Conservation (phyloP, 2,797 vertebrate species). For the Saxicola maurus region DNA sequence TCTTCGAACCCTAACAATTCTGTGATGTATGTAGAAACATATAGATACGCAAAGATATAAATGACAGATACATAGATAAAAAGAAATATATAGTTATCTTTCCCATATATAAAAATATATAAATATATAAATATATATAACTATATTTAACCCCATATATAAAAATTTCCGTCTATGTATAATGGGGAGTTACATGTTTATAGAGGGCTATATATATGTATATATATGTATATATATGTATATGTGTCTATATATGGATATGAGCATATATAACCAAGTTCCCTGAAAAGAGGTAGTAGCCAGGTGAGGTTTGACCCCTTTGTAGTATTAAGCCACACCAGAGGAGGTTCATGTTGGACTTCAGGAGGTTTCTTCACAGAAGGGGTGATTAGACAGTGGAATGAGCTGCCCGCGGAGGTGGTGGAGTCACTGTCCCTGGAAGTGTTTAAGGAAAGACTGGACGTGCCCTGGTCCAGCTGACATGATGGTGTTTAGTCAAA, state of each 20-base stretch:
- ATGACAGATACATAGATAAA: neutral
- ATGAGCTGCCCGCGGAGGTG: neutral
- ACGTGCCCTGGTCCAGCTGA: neutral
- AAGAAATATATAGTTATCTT: neutral
- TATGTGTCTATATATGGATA: no score
- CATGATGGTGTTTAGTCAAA: neutral
- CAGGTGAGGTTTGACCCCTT: neutral
- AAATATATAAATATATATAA: no score
- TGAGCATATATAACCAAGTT: no score
- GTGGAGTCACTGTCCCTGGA: neutral
- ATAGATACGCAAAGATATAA: neutral
- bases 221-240: accelerated
- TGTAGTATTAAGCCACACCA: neutral
- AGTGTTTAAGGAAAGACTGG: neutral
- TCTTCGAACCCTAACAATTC: neutral
- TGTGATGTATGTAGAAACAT: neutral
- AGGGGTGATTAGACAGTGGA: no score
- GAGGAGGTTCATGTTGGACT: neutral
- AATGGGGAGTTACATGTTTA: neutral
- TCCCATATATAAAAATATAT: neutral
- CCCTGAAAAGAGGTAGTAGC: neutral
- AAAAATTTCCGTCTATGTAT: neutral
- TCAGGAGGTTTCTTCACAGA: neutral
- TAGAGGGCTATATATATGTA: accelerated
- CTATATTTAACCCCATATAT: neutral